Base-by-base conservation (phyloP, 1,140 invertebrate species). In the Euglossa dilemma region DNA sequence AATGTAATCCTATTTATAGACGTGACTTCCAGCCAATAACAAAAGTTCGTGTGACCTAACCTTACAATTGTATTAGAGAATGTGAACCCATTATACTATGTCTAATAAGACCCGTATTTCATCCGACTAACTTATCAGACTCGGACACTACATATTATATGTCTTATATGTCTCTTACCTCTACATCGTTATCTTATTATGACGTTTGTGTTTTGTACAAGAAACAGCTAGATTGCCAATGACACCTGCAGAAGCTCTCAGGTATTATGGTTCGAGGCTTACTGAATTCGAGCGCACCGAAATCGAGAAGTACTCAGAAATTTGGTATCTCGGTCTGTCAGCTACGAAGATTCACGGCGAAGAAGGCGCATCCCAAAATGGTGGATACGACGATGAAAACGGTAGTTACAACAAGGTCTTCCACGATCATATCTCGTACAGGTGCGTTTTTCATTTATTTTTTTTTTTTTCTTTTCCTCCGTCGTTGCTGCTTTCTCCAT, bases 401-500 rank as follows among this genome's bases (percentile, higher is more conserved):
- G 98, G 98, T 90, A 98, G 97, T 93, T 98, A 98, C 92, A 97
- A 98, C 93, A 98, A 98, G 96, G 97, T 98, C 93, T 96, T 98
- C 84, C 97, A 98, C 94, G 98, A 99, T 95, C 98, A 99, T 94
- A 97, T 99, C 93, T 97, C 97, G 59, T 99, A 98, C 95, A 96
- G 94, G 93, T 93, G 81, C 12, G 70, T 54, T n/a, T 61, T 47
- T 14, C 61, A 36, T 36, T 36, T 36, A 36, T 36, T 12, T 43
- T 28, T 25, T 45, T 45, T 50, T 59, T n/a, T 12, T 18, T 14
- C 14, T 20, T 50, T 67, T 43, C 23, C 36, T 70, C 50, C 36
- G 6, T 0, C 16, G 11, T 8, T 54, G 16, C 16, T 25, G 12
- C 69, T 43, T 43, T 67, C 11, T 25, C 25, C 12, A 18, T 12